These are phyloP conservation scores for Uropsilus gracilis DNA, from an alignment of 2,113 vertebrate genomes.

Conservation along the genomic window DNA sequence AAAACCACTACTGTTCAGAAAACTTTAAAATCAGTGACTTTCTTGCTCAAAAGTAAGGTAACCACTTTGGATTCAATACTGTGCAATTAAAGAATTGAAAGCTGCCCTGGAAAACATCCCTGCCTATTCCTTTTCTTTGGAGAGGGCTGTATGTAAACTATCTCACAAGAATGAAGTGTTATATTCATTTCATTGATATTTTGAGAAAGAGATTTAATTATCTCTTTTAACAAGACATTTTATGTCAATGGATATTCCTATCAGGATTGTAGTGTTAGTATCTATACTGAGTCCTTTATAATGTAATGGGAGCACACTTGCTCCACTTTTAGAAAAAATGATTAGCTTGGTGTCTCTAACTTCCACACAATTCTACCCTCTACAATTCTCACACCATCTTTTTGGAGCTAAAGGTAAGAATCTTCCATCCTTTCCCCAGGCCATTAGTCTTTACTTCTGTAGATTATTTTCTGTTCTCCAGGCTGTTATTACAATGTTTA, in stretches of 20 bases:
- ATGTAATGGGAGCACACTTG: background rate
- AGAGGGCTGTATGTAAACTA: background rate
- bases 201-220: background rate
- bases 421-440: background rate
- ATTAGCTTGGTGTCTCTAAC: background rate
- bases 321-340: background rate
- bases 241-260: background rate
- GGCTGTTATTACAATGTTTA: background rate
- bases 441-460: background rate
- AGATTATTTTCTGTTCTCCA: background rate
- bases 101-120: constrained; percentile 14
- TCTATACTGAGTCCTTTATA: background rate
- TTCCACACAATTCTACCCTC: background rate
- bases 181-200: constrained; percentile 16
- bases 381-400: background rate
- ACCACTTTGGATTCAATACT: constrained; percentile 13
- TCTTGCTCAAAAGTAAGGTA: background rate
- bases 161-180: constrained; percentile 22
- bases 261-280: background rate
- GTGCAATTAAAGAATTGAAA: constrained; percentile 37
- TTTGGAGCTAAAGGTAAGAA: constrained; percentile 14
- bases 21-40: background rate
- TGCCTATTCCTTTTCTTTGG: background rate
- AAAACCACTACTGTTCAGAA: background rate
- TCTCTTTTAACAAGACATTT: constrained; percentile 16